Percentiles rank a stretch among this genome's conserved stretches.
phyloP scores from a whole-genome alignment of 2,888 invertebrate species.

The Petrophora chlorosata region DNA sequence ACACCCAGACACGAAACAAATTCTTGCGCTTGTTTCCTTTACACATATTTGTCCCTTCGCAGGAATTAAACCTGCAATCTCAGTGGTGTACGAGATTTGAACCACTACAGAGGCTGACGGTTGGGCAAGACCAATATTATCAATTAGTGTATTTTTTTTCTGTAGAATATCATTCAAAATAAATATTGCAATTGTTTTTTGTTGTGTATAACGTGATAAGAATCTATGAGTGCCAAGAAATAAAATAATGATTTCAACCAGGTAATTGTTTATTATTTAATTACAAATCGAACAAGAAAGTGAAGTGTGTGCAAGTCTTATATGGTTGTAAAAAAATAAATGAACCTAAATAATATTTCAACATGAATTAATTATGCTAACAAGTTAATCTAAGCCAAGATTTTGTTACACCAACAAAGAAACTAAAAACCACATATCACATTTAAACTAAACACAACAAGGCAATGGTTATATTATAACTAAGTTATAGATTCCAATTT shows the following conservation, averaged over 20 bases:
- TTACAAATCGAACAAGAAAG: constrained; percentile 74
- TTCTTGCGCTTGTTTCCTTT: too few relatives aligned
- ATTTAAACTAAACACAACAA: constrained; percentile 78
- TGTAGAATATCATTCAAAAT: too few relatives aligned
- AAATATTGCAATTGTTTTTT: too few relatives aligned
- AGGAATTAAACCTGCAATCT: too few relatives aligned
- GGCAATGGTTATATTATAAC: constrained; percentile 47
- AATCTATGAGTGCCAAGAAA: constrained; percentile 5
- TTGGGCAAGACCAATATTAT: too few relatives aligned
- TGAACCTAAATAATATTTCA: constrained; percentile 62
- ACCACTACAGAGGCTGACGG: too few relatives aligned
- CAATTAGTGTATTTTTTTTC: too few relatives aligned
- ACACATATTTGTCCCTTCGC: too few relatives aligned
- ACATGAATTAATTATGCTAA: constrained; percentile 39
- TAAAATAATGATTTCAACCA: constrained; percentile 57
- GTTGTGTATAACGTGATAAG: too few relatives aligned
- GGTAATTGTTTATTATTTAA: constrained; percentile 73
- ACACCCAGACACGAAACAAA: too few relatives aligned
- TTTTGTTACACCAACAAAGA: constrained; percentile 63
- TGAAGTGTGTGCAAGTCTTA: constrained; percentile 73
- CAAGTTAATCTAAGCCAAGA: constrained; percentile 39
- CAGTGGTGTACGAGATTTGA: too few relatives aligned
- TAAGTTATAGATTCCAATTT: constrained; percentile 62
- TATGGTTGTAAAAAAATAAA: constrained; percentile 76
- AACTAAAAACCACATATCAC: constrained; percentile 73